Conservation (phyloP, 2,888 invertebrate genomes). For the Panzeria rudis region DNA sequence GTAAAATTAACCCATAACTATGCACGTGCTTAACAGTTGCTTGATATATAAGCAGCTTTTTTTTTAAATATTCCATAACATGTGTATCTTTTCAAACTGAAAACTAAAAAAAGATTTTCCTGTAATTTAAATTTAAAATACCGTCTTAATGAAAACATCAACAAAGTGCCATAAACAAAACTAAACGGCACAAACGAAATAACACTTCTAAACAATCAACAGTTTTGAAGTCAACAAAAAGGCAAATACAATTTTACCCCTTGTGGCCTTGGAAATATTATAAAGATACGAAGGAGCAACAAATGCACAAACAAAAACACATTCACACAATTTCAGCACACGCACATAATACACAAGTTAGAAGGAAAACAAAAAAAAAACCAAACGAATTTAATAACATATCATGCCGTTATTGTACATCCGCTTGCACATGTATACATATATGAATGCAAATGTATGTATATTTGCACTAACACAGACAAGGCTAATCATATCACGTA, state of each 20-base stretch:
- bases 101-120: background rate
- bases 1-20: too few relatives aligned
- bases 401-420: conserved; percentile 22
- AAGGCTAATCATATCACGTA: conserved; percentile 42
- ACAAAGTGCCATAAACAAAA: background rate
- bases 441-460: background rate
- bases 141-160: background rate
- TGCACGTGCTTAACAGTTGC: too few relatives aligned
- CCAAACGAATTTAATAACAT: conserved; percentile 21
- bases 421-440: background rate
- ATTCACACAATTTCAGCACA: background rate
- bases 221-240: conserved; percentile 16
- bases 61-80: too few relatives aligned
- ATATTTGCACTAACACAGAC: background rate
- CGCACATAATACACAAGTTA: background rate
- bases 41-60: too few relatives aligned
- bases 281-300: conserved; percentile 39
- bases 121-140: background rate
- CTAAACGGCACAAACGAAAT: background rate
- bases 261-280: conserved; percentile 10
- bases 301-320: conserved; percentile 28
- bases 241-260: background rate
- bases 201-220: conserved; percentile 8
- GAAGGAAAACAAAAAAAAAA: background rate
- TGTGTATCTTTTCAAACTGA: too few relatives aligned